Evolutionary conservation across 2,797 vertebrate species (phyloP).

Genomic region (Dicrostonyx torquatus): DNA sequence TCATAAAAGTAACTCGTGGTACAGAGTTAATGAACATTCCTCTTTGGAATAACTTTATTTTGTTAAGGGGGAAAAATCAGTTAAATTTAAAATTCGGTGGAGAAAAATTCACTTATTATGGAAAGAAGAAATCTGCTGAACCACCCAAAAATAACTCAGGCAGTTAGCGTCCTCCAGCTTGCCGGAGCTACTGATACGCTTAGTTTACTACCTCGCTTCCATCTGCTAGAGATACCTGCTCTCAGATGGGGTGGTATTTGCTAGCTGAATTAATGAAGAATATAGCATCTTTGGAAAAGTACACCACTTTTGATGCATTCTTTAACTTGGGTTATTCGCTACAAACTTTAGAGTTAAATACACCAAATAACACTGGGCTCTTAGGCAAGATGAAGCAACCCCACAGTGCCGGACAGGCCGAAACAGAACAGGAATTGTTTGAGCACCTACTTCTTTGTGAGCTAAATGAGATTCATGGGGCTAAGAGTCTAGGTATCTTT

Average conservation of each 20-base stretch:
- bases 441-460: background rate
- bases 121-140: slow-evolving; percentile 85
- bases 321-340: slow-evolving; percentile 29
- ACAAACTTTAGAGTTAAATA: slow-evolving; percentile 12
- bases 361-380: background rate
- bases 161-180: slow-evolving; percentile 85
- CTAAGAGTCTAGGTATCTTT: background rate
- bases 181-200: slow-evolving; percentile 82
- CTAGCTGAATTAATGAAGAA: slow-evolving; percentile 85
- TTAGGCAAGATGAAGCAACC: background rate
- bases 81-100: slow-evolving; percentile 85
- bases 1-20: slow-evolving; percentile 46
- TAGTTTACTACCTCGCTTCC: slow-evolving; percentile 83
- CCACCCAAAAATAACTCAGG: slow-evolving; percentile 86
- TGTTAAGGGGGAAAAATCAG: slow-evolving; percentile 81
- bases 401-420: background rate
- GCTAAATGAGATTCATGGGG: background rate
- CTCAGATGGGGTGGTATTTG: slow-evolving; percentile 85
- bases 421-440: background rate
- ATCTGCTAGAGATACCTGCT: slow-evolving; percentile 88
- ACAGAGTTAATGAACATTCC: slow-evolving; percentile 76
- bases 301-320: background rate
- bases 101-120: slow-evolving; percentile 86
- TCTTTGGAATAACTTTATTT: slow-evolving; percentile 78
- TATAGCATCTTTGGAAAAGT: slow-evolving; percentile 53